These are phyloP conservation scores for Phalacrocorax pelagicus DNA, from an alignment of 2,113 vertebrate species.

Conservation along the genomic window DNA sequence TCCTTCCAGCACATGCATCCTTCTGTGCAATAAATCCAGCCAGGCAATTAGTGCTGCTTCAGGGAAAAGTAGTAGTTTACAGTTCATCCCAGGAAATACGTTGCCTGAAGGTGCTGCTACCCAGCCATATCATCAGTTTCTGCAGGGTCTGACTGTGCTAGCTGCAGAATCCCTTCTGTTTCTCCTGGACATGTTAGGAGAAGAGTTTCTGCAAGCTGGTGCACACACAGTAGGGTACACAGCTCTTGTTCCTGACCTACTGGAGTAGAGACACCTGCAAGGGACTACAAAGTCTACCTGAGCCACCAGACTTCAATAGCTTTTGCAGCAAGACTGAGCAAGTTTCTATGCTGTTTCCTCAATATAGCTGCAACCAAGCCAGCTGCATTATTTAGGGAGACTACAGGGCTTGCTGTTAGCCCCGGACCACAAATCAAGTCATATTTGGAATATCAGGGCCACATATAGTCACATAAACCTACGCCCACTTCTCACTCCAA, in stretches of 20 bases:
- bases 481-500: background rate
- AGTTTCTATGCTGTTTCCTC: background rate
- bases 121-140: rapidly evolving
- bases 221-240: background rate
- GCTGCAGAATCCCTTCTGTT: background rate
- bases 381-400: background rate
- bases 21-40: background rate
- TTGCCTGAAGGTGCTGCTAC: background rate
- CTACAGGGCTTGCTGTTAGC: background rate
- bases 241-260: background rate
- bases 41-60: background rate
- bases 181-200: background rate
- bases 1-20: background rate
- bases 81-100: background rate
- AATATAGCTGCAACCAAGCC: background rate
- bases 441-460: background rate
- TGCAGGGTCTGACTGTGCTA: background rate
- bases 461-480: background rate
- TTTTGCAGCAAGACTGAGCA: background rate
- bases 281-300: background rate
- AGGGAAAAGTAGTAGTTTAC: background rate
- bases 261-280: background rate
- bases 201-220: background rate
- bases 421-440: background rate
- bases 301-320: background rate